These are phyloP conservation scores for Dione vanillae DNA, from an alignment of 2,888 invertebrate genomes.

Conservation along the genomic window DNA sequence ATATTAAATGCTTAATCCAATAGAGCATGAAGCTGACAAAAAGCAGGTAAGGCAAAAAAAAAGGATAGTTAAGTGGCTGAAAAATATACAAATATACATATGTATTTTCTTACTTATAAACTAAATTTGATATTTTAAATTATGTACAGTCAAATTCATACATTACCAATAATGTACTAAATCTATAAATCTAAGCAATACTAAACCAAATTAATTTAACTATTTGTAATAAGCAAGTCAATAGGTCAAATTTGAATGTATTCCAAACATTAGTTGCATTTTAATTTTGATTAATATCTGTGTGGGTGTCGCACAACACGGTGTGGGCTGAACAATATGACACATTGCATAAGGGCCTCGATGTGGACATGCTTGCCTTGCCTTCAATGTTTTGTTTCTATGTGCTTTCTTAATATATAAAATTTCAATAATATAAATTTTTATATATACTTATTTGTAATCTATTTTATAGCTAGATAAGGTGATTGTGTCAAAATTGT, in stretches of 20 bases:
- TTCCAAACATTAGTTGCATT: slow-evolving; percentile 36
- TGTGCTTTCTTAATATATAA: background rate
- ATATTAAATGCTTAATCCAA: too few relatives aligned
- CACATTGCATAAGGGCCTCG: slow-evolving; percentile 57
- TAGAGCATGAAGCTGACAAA: too few relatives aligned
- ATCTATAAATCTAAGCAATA: background rate
- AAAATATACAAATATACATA: too few relatives aligned
- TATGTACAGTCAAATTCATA: background rate
- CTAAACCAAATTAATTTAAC: background rate
- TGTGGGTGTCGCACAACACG: slow-evolving; percentile 54
- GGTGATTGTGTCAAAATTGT: too few relatives aligned
- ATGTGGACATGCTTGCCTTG: slow-evolving; percentile 45
- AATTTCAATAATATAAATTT: too few relatives aligned
- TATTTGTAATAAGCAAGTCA: slow-evolving; percentile 28
- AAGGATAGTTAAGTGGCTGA: too few relatives aligned
- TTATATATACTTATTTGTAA: too few relatives aligned
- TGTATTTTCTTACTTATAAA: too few relatives aligned
- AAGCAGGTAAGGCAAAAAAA: too few relatives aligned
- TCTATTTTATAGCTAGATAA: too few relatives aligned
- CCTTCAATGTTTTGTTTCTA: slow-evolving; percentile 28
- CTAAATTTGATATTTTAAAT: background rate
- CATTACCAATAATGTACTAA: background rate
- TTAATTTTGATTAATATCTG: slow-evolving; percentile 49
- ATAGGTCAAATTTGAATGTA: slow-evolving; percentile 43
- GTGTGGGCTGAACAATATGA: slow-evolving; percentile 67